Base-by-base conservation (phyloP, 2,113 vertebrate species). In the Oryzias javanicus region DNA sequence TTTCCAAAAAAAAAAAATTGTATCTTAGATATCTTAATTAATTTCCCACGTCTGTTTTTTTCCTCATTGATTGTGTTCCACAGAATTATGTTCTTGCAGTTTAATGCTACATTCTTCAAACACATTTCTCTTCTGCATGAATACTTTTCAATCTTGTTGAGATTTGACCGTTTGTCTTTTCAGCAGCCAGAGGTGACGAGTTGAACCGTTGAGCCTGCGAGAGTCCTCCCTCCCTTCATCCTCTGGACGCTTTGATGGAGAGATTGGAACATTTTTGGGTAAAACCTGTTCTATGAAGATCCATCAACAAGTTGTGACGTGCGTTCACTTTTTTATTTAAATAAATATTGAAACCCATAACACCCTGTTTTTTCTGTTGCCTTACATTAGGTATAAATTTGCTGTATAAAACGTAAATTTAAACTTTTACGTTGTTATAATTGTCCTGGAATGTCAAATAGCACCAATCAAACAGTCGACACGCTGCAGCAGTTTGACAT, bases 401-500 rank as follows among this genome's bases (percentile, higher is more conserved):
- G 3, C 22, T 2, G 3, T 22, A 22, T 3, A 22, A 22, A 22
- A 2, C 22, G 3, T 2, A 22, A 22, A 22, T 22, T 22, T 22
- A 35, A 27, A 27, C 25, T 27, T 5, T 7, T 46, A 18, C 19
- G n/a, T 47, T n/a, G n/a, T 10, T 47, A 10, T 15, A 45, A 40
- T 41, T 1, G 49, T 50, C 41, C 18, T 18, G 18, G 24, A 29
- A 6, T 4, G 40, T 61, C 5, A 14, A 59, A 59, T 10, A 4
- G 13, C 45, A 66, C 15, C 56, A 54, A 15, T 13, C 4, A 35
- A 52, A 54, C 89, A 80, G 82, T 76, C 65, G 16, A 73, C 62
- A n/a, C 51, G 3, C 69, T 84, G 81, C 83, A 90, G 92, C 91
- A 94, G 94, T 94, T 94, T 95, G 94, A 94, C 93, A 95, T 90